Evolutionary conservation across 2,797 vertebrate species (phyloP), one percentile per base, ranked within the genome.

Genomic region (Enteromius paludinosus): DNA sequence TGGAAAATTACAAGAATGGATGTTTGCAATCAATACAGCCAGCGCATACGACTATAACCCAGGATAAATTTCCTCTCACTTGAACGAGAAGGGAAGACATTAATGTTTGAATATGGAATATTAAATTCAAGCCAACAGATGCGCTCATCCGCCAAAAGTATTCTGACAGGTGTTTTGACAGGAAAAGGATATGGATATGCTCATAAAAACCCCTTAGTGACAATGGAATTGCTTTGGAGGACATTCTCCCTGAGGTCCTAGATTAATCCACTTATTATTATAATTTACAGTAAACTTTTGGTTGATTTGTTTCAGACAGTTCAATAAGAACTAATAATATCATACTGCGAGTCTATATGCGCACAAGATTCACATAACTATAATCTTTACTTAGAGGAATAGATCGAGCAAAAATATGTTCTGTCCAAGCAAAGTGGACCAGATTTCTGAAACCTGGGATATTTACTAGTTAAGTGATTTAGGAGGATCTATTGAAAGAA

Each of bases 31-130:
- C 69, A 65, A 85, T 82, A 81, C 33, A 81, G 65, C 72, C 74
- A 52, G 69, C 74, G 88, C 84, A 79, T 33, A 74, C 1, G 25
- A 30, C 70, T 35, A 87, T 85, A 89, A 86, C 85, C 38, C 25
- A 82, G 90, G 87, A 90, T 87, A 88, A 74, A 77, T 79, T 84
- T 88, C 88, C 66, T 43, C 45, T 68, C 49, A 15, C 35, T 38
- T 79, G 68, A 81, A 74, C 8, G 64, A 71, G 80, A 80, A 54
- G 47, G 69, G 61, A 75, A 83, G 61, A 49, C 59, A 71, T 78
- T 86, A 78, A 71, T 82, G 74, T 65, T 49, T 59, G 64, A 88
- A 88, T 81, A 81, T 81, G 83, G 80, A 75, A 83, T 76, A 76
- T 83, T 38, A 70, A 80, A 64, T 18, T 43, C 41, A 45, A 62